Evolutionary conservation across 2,888 invertebrate genomes (phyloP).

Genomic region (Antitype chi): DNA sequence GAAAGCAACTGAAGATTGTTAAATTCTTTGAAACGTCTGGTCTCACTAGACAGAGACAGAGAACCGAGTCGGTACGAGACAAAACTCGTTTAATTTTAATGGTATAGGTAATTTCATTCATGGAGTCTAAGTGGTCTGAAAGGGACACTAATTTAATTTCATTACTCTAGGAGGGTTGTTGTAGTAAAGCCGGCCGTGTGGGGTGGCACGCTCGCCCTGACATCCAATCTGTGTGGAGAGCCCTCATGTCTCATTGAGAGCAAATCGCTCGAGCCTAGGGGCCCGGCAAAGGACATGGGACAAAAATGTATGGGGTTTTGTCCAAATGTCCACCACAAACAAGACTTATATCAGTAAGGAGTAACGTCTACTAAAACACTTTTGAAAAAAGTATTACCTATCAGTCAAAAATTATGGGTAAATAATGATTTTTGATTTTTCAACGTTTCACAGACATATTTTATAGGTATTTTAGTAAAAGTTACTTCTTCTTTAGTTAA

Average conservation of each 20-base stretch:
- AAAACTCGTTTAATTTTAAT: slow-evolving; percentile 61
- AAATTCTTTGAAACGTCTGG: slow-evolving; percentile 5
- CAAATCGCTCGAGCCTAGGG: slow-evolving; percentile 77
- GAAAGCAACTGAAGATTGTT: background rate
- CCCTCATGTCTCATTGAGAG: slow-evolving; percentile 84
- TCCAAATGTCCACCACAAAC: background rate
- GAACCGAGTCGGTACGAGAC: slow-evolving; percentile 22
- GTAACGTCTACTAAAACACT: too few species aligned
- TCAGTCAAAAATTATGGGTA: too few species aligned
- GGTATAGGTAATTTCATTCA: slow-evolving; percentile 59
- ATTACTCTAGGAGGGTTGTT: slow-evolving; percentile 79
- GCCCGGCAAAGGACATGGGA: slow-evolving; percentile 55
- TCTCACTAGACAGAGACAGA: slow-evolving; percentile 1
- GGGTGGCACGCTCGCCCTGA: slow-evolving; percentile 74
- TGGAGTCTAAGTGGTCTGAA: slow-evolving; percentile 68
- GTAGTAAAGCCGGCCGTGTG: slow-evolving; percentile 67
- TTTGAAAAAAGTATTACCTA: background rate
- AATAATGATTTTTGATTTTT: background rate
- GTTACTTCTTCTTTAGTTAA: background rate
- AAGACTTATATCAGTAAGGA: background rate
- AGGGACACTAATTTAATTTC: slow-evolving; percentile 82
- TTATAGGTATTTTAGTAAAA: background rate
- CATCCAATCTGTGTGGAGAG: slow-evolving; percentile 85
- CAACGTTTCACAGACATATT: background rate
- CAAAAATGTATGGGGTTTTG: background rate